A percentile compares a stretch with the other conserved stretches of the same genome.
phyloP scores from a whole-genome alignment of 2,113 vertebrate genomes.

The Chinchilla lanigera region DNA sequence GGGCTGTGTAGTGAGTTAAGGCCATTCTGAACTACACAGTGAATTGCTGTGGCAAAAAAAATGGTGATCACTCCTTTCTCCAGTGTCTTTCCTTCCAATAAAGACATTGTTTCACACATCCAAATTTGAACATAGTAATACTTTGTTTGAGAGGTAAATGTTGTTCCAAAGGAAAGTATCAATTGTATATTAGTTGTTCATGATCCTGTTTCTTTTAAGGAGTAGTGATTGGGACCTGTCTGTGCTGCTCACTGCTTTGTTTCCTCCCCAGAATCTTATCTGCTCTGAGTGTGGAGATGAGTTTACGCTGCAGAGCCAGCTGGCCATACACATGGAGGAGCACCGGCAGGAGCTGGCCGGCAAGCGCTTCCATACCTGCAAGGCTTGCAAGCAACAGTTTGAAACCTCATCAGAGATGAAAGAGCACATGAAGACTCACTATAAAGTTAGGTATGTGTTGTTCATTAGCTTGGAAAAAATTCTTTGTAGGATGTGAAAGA shows the following conservation, averaged over 20 bases:
- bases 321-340: slow-evolving; percentile 95
- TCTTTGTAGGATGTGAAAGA: accelerated
- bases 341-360: slow-evolving; percentile 95
- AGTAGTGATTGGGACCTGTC: neutral
- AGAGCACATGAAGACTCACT: slow-evolving; percentile 95
- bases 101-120: neutral
- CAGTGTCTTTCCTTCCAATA: neutral
- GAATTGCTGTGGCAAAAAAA: neutral
- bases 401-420: slow-evolving; percentile 91
- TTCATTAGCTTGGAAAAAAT: accelerated
- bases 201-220: neutral
- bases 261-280: slow-evolving; percentile 93
- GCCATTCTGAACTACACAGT: neutral
- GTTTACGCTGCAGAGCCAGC: slow-evolving; percentile 97
- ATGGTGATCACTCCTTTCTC: neutral
- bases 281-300: slow-evolving; percentile 98
- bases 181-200: accelerated
- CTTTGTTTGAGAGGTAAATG: neutral
- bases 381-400: slow-evolving; percentile 93
- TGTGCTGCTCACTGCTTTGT: neutral
- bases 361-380: slow-evolving; percentile 91
- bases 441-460: slow-evolving; percentile 92
- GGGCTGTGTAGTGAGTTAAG: neutral
- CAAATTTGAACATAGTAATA: neutral
- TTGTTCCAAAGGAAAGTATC: neutral